These are phyloP conservation scores for Xenops minutus DNA, from an alignment of 2,797 vertebrate species.

Conservation along the genomic window DNA sequence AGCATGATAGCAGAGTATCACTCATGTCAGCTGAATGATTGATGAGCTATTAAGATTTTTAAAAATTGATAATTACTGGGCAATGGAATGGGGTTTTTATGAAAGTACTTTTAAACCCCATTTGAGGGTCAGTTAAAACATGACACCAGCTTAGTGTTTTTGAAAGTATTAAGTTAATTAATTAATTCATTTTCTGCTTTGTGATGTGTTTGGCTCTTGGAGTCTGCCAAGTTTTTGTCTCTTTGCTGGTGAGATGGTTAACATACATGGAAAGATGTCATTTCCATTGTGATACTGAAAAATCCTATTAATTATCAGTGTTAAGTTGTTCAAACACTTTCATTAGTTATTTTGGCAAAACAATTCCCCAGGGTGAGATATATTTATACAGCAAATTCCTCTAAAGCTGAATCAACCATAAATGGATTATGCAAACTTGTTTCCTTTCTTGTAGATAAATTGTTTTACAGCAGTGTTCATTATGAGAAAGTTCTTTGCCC, in stretches of 20 bases:
- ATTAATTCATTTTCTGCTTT: conserved; percentile 8
- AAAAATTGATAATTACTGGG: background rate
- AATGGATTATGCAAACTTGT: conserved; percentile 58
- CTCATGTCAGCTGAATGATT: background rate
- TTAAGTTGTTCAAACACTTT: conserved; percentile 61
- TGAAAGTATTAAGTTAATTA: background rate
- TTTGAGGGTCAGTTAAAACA: background rate
- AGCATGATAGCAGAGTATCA: background rate
- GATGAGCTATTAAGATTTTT: background rate
- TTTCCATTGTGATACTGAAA: conserved; percentile 49
- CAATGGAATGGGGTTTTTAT: background rate
- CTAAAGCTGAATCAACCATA: conserved; percentile 50
- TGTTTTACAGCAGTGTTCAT: conserved; percentile 43
- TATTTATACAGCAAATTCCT: conserved; percentile 59
- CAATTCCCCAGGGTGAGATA: conserved; percentile 21
- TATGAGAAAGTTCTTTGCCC: conserved; percentile 42
- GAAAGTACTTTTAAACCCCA: background rate
- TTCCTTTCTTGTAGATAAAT: conserved; percentile 50
- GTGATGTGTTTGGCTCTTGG: background rate
- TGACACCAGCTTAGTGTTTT: background rate
- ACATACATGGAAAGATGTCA: background rate
- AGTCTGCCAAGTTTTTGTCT: conserved; percentile 48
- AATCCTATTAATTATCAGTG: conserved; percentile 64
- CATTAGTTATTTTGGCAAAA: conserved; percentile 62
- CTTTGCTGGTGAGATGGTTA: conserved; percentile 1